Conservation (phyloP, 2,113 vertebrate species). For the Rhabdornis inornatus region DNA sequence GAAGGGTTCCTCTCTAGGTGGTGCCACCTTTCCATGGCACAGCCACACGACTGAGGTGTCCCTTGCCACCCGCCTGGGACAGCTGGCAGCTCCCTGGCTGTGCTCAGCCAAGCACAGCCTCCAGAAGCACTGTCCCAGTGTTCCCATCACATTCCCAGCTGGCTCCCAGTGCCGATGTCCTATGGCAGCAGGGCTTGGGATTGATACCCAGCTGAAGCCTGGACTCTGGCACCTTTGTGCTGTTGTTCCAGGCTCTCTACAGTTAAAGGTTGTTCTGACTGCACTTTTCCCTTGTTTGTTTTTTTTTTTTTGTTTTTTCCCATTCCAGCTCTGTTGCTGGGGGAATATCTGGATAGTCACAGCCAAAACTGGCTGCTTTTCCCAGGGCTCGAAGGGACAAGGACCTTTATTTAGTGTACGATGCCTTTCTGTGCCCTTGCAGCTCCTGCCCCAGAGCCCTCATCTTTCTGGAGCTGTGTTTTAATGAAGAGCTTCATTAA, state of each 20-base stretch:
- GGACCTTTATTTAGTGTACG: background rate
- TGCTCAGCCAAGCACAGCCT: background rate
- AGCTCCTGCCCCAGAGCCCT: background rate
- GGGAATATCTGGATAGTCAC: background rate
- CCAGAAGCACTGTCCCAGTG: rapidly evolving
- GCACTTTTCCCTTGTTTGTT: background rate
- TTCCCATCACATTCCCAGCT: background rate
- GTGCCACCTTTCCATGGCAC: background rate
- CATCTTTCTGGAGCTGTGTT: background rate
- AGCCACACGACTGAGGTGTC: background rate
- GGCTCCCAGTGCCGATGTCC: background rate
- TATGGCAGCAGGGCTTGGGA: background rate
- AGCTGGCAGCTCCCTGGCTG: background rate
- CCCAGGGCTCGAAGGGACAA: rapidly evolving
- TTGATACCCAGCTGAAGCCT: background rate
- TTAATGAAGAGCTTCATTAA: background rate
- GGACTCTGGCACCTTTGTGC: background rate
- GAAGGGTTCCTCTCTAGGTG: background rate
- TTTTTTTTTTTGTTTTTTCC: no score
- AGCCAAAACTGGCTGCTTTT: background rate
- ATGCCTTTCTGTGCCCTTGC: background rate
- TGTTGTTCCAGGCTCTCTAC: background rate
- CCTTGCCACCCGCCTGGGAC: background rate
- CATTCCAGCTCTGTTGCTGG: background rate
- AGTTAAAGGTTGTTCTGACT: background rate